These are phyloP conservation scores for Lycaon pictus DNA, from an alignment of 2,113 vertebrate species.

Conservation along the genomic window DNA sequence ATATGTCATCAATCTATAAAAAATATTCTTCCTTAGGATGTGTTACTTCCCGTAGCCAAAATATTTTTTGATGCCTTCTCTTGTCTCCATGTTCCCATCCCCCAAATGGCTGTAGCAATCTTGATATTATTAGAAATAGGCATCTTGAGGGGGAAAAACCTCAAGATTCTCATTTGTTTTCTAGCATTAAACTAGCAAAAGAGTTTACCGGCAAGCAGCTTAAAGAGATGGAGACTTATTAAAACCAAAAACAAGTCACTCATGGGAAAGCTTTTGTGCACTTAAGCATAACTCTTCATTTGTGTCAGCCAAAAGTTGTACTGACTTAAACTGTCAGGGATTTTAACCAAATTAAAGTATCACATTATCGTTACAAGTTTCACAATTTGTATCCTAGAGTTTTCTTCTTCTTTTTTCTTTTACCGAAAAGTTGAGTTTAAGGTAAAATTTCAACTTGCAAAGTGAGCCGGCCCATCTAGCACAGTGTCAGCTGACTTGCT, in stretches of 20 bases:
- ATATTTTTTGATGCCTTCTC: neutral
- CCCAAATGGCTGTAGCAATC: constrained; percentile 58
- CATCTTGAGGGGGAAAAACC: constrained; percentile 62
- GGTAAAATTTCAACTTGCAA: constrained; percentile 68
- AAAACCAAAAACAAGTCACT: constrained; percentile 82
- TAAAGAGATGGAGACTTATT: constrained; percentile 79
- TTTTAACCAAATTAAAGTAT: constrained; percentile 64
- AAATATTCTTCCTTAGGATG: neutral
- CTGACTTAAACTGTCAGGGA: constrained; percentile 58
- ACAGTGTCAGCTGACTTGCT: constrained; percentile 47
- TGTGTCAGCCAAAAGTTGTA: constrained; percentile 76
- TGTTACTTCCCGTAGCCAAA: neutral
- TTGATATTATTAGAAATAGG: constrained; percentile 84
- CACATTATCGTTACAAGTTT: constrained; percentile 70
- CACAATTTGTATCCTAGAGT: constrained; percentile 34
- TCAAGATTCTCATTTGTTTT: constrained; percentile 75
- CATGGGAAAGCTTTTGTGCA: constrained; percentile 72
- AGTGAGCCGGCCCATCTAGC: neutral
- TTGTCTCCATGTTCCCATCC: neutral
- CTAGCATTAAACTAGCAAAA: constrained; percentile 61
- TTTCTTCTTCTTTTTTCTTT: constrained; percentile 63
- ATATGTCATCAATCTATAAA: neutral
- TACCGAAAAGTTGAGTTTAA: constrained; percentile 25
- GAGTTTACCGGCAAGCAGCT: constrained; percentile 81
- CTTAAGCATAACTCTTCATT: constrained; percentile 75